Base-by-base conservation (phyloP, 2,113 vertebrate genomes). In the Chitala chitala region DNA sequence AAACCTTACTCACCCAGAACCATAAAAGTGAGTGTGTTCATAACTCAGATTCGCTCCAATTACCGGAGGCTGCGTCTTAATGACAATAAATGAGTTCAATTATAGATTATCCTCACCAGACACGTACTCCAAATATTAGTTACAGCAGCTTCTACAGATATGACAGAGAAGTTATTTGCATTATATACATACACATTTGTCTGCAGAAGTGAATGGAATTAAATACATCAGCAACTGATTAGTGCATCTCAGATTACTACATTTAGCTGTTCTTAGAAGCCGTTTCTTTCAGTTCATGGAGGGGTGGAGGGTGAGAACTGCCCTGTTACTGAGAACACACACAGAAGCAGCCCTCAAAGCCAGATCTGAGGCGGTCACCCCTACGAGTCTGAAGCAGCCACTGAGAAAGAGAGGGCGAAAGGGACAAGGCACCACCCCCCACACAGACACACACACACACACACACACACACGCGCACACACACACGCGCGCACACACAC, bases 11-110 rank as follows among this genome's bases (percentile, higher is more conserved):
- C n/a, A n/a, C n/a, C n/a, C n/a, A n/a, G n/a, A n/a, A n/a, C n/a
- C n/a, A n/a, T n/a, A n/a, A n/a, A n/a, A n/a, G n/a, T n/a, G n/a
- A n/a, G n/a, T 65, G 56, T 58, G 36, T 66, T 72, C 68, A 65
- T 72, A 74, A 72, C 38, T 24, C 69, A 69, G 66, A 74, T 71
- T 51, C 50, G 73, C 70, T 74, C 79, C 76, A 80, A 68, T 82
- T 78, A 76, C 22, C 13, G 2, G 54, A 61, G 46, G 42, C 73
- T 70, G 22, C 69, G 72, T 75, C 50, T 6, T 74, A 72, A 76
- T 79, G 71, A 65, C 71, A 74, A 76, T 59, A 80, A 78, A 77
- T 66, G 46, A 36, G 13, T 68, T 26, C 44, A 78, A 75, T 78
- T 74, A 72, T 53, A 63, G 51, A 54, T 38, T 42, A 69, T 77